Evolutionary conservation across 35 echinoderm and acorn worm species (phyloP).

Genomic region (Chiridota heheva): DNA sequence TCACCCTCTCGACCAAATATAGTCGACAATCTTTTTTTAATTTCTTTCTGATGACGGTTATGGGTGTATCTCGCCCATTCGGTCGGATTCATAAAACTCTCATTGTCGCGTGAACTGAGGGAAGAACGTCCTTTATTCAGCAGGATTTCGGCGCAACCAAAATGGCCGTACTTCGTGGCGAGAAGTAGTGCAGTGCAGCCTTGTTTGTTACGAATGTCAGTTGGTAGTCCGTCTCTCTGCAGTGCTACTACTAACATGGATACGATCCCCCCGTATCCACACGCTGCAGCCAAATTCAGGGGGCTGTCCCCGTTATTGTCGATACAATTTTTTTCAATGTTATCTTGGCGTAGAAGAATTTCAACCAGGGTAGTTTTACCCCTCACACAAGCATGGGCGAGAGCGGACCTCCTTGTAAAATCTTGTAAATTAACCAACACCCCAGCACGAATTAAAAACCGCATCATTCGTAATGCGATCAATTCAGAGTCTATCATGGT

Average conservation of each 20-base stretch:
- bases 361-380: slow-evolving; percentile 54
- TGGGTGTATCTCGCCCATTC: slow-evolving; percentile 94
- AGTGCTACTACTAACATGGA: slow-evolving; percentile 53
- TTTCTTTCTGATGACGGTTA: slow-evolving; percentile 37
- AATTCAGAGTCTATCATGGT: slow-evolving; percentile 59
- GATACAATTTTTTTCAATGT: slow-evolving; percentile 72
- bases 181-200: slow-evolving; percentile 95
- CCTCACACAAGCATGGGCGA: slow-evolving; percentile 67
- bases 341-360: slow-evolving; percentile 53
- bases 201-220: slow-evolving; percentile 75
- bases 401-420: slow-evolving; percentile 55
- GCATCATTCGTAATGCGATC: slow-evolving; percentile 50
- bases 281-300: slow-evolving; percentile 73
- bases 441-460: slow-evolving; percentile 44
- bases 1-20: slow-evolving; percentile 28
- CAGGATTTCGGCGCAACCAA: slow-evolving; percentile 77
- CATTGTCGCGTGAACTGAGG: slow-evolving; percentile 82
- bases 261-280: slow-evolving; percentile 53
- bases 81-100: slow-evolving; percentile 83
- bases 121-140: slow-evolving; percentile 79
- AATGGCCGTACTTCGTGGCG: slow-evolving; percentile 85
- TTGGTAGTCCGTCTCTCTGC: slow-evolving; percentile 54
- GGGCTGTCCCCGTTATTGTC: slow-evolving; percentile 86
- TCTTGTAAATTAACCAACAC: slow-evolving; percentile 74
- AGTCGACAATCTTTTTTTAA: slow-evolving; percentile 30